Evolutionary conservation across 2,888 invertebrate genomes (phyloP).

Genomic region (Cephalotes varians): DNA sequence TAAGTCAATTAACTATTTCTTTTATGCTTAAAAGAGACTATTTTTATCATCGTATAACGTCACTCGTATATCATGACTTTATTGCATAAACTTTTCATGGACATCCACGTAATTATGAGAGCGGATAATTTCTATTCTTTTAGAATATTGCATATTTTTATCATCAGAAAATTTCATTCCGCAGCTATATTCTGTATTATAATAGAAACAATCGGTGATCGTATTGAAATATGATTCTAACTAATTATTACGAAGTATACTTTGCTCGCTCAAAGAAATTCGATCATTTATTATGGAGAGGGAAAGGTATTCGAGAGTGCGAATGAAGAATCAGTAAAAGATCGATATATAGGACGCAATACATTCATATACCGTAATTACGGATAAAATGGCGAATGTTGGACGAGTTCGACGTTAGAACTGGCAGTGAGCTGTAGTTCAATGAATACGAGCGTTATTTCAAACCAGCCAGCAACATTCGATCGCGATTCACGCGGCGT

Average conservation of each 20-base stretch:
- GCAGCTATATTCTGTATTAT: slow-evolving; percentile 31
- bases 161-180: slow-evolving; percentile 27
- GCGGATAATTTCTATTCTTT: background rate
- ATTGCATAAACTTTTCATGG: background rate
- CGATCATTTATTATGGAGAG: slow-evolving; percentile 58
- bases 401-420: slow-evolving; percentile 18
- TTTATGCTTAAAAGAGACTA: background rate
- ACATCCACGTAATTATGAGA: background rate
- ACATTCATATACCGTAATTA: slow-evolving; percentile 27
- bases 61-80: background rate
- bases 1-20: background rate
- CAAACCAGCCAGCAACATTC: background rate
- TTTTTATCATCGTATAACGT: background rate
- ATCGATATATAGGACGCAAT: slow-evolving; percentile 1
- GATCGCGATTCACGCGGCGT: slow-evolving; percentile 22
- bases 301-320: slow-evolving; percentile 20
- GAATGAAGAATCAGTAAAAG: slow-evolving; percentile 15
- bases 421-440: slow-evolving; percentile 33
- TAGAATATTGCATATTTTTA: background rate
- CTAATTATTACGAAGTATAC: slow-evolving; percentile 70
- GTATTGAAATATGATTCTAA: slow-evolving; percentile 70
- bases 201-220: slow-evolving; percentile 58
- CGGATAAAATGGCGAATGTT: slow-evolving; percentile 24
- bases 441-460: slow-evolving; percentile 31
- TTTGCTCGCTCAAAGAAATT: slow-evolving; percentile 66